A percentile compares a stretch with the other conserved stretches of the same genome.
phyloP scores from a whole-genome alignment of 2,888 invertebrate species.

The Amiota mariae region DNA sequence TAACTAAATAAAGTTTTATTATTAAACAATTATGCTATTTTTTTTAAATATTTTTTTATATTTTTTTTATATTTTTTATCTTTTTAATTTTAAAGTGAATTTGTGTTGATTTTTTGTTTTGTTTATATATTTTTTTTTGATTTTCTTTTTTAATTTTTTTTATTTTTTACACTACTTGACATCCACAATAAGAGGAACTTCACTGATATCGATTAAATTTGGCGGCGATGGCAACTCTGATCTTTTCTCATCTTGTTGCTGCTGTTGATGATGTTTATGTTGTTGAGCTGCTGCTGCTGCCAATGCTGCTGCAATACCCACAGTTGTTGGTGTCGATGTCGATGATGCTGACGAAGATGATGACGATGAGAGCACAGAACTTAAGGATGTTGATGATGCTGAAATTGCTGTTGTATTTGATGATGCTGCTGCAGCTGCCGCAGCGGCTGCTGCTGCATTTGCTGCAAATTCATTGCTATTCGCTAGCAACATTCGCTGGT shows the following conservation, averaged over 20 bases:
- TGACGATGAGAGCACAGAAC: slow-evolving; percentile 54
- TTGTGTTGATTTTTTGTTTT: slow-evolving; percentile 21
- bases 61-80: slow-evolving; percentile 48
- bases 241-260: slow-evolving; percentile 48
- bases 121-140: slow-evolving; percentile 47
- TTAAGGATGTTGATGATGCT: slow-evolving; percentile 50
- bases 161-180: slow-evolving; percentile 70
- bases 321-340: slow-evolving; percentile 34
- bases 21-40: slow-evolving; percentile 60
- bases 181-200: slow-evolving; percentile 74
- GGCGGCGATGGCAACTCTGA: slow-evolving; percentile 67
- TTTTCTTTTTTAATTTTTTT: slow-evolving; percentile 35
- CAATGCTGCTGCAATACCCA: not conserved
- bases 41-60: slow-evolving; percentile 36
- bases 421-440: slow-evolving; percentile 45
- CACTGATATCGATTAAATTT: slow-evolving; percentile 73
- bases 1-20: slow-evolving; percentile 28
- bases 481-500: slow-evolving; percentile 67
- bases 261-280: slow-evolving; percentile 45
- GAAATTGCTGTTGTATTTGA: slow-evolving; percentile 45
- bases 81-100: slow-evolving; percentile 30
- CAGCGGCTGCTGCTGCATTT: slow-evolving; percentile 44
- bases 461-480: slow-evolving; percentile 50
- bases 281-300: slow-evolving; percentile 29
- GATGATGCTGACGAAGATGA: slow-evolving; percentile 58